These are phyloP conservation scores for Proterorhinus semilunaris DNA, from an alignment of 2,113 vertebrate species.

Conservation along the genomic window DNA sequence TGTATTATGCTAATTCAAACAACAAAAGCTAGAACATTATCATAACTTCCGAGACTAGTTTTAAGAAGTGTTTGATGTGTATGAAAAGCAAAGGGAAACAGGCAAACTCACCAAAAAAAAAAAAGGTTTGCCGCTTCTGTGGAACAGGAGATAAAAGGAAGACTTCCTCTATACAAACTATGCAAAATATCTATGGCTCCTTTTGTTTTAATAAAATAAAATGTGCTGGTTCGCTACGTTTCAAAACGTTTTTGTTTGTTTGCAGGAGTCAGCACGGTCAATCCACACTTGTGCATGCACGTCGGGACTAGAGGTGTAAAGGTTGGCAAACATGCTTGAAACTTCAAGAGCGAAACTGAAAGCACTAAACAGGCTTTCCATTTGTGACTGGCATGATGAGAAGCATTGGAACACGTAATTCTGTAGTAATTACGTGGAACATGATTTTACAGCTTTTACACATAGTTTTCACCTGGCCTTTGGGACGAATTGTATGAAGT, in stretches of 20 bases:
- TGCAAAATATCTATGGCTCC: neutral
- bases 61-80: constrained; percentile 5
- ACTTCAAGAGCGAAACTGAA: neutral
- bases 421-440: too few relatives aligned
- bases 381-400: too few relatives aligned
- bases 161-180: neutral
- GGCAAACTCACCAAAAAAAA: neutral
- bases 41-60: neutral
- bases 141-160: neutral
- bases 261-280: neutral
- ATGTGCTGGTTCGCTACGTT: too few relatives aligned
- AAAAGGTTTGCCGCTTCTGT: neutral
- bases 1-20: neutral
- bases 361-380: too few relatives aligned
- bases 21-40: neutral
- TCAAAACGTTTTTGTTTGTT: neutral
- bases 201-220: neutral
- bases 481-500: too few relatives aligned
- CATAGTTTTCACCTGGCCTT: too few relatives aligned
- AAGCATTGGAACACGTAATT: too few relatives aligned
- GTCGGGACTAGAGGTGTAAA: constrained; percentile 8
- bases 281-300: constrained; percentile 21
- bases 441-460: too few relatives aligned
- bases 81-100: neutral
- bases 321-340: constrained; percentile 40